phyloP scores from a whole-genome alignment of 1,140 invertebrate species.

The Penaeus japonicus region DNA sequence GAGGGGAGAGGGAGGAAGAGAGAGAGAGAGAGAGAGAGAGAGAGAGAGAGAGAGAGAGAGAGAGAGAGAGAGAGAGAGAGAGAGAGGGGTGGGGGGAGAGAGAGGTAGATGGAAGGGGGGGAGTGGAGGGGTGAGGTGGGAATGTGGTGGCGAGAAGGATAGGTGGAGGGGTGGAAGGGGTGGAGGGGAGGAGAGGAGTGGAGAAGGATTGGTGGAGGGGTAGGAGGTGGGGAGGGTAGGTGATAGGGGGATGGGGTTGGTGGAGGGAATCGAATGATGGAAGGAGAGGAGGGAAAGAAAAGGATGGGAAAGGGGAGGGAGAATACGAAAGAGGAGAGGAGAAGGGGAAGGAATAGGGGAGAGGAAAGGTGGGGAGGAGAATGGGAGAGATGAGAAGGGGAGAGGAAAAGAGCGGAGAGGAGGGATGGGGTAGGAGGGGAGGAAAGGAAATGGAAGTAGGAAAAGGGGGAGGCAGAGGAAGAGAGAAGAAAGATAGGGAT shows the following conservation, averaged over 20 bases:
- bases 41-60: too few species aligned
- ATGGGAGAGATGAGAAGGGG: not conserved
- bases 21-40: not conserved
- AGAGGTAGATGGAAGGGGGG: too few species aligned
- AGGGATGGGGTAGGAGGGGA: not conserved
- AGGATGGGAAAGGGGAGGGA: too few species aligned
- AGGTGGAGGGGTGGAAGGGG: not conserved
- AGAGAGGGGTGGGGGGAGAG: not conserved
- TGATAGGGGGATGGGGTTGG: not conserved
- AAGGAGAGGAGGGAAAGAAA: too few species aligned
- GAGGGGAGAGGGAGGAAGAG: not conserved
- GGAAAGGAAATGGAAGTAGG: not conserved
- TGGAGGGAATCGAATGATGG: too few species aligned
- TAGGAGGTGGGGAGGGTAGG: not conserved
- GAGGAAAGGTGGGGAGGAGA: not conserved
- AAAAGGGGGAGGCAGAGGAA: not conserved
- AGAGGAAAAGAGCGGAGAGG: not conserved
- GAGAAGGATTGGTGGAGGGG: too few species aligned
- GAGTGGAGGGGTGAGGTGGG: not conserved
- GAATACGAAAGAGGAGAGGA: not conserved
- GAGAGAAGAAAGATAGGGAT: not conserved
- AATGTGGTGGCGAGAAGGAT: too few species aligned
- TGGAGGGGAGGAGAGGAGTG: not conserved
- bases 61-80: too few species aligned
- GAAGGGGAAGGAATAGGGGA: not conserved